Evolutionary conservation across 2,797 vertebrate genomes (phyloP).

Genomic region (Chelonia mydas): DNA sequence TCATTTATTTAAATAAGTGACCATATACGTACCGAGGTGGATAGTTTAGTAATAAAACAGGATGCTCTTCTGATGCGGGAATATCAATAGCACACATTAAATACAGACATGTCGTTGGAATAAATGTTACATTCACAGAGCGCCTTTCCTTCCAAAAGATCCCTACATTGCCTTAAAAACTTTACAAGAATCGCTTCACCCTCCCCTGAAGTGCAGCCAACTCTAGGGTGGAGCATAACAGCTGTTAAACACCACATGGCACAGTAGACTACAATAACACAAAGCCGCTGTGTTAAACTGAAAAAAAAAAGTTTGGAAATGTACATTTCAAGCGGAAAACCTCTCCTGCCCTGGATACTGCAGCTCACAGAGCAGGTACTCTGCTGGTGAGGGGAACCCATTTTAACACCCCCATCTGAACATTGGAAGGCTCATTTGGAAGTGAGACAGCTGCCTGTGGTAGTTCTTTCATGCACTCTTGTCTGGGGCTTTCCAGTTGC

Average conservation of each 20-base stretch:
- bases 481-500: neutral
- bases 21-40: constrained; percentile 59
- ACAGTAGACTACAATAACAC: neutral
- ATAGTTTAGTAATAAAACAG: constrained; percentile 59
- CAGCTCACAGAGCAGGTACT: neutral
- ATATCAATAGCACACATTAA: constrained; percentile 37
- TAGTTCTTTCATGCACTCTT: neutral
- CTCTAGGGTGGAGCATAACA: neutral
- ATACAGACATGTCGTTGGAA: constrained; percentile 22
- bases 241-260: neutral
- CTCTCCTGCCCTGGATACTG: neutral
- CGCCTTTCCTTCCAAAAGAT: constrained; percentile 4
- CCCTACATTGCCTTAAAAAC: neutral
- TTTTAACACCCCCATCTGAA: neutral
- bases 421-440: neutral
- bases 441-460: neutral
- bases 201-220: constrained; percentile 13
- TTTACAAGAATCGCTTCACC: constrained; percentile 19
- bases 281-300: neutral
- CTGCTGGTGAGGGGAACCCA: neutral
- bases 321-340: neutral
- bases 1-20: constrained; percentile 32
- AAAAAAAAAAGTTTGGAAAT: neutral
- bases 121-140: neutral
- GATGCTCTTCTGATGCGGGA: constrained; percentile 56